Conservation (phyloP, 2,113 vertebrate genomes). For the Heterotis niloticus region DNA sequence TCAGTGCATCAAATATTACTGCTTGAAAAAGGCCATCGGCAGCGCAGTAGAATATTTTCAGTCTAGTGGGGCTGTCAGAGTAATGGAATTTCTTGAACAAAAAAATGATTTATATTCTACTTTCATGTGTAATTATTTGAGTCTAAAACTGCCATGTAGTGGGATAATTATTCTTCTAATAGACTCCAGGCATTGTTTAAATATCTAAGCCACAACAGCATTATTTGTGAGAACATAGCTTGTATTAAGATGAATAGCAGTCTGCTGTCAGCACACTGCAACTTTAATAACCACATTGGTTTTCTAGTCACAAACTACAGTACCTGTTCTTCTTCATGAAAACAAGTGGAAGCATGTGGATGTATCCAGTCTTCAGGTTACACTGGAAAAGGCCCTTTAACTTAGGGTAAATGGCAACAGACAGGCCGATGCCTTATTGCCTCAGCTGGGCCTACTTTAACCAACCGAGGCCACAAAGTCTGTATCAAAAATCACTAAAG, state of each 20-base stretch:
- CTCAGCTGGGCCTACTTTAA: neutral
- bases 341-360: neutral
- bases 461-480: neutral
- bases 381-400: neutral
- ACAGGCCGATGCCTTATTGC: no score
- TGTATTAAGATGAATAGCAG: no score
- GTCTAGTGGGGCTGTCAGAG: no score
- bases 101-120: conserved; percentile 5
- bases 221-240: neutral
- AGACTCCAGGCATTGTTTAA: neutral
- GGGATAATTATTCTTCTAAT: neutral
- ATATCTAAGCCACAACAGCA: neutral
- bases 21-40: no score
- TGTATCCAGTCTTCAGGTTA: neutral
- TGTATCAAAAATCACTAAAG: neutral
- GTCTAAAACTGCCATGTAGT: neutral
- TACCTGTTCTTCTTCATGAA: neutral
- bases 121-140: conserved; percentile 9
- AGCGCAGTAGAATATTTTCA: neutral
- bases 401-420: neutral
- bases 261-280: no score
- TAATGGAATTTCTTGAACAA: conserved; percentile 9
- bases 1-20: neutral
- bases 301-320: neutral
- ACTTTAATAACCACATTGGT: neutral